Evolutionary conservation across 2,888 invertebrate genomes (phyloP).

Genomic region (Gryllus longicercus): DNA sequence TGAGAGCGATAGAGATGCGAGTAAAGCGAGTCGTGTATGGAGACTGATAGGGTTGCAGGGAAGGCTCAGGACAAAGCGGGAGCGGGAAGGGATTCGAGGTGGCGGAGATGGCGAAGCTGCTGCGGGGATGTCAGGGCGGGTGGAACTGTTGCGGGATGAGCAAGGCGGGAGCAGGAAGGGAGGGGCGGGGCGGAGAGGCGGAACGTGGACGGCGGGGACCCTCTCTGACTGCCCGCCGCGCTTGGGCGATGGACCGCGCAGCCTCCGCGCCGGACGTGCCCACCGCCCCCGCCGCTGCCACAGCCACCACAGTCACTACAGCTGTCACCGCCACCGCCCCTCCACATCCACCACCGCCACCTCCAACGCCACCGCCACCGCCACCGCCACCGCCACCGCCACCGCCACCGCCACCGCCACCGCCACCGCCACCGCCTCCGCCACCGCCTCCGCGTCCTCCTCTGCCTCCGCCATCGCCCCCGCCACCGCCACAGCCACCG

Average conservation of each 20-base stretch:
- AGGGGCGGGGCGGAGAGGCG: no score
- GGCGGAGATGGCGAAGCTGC: no score
- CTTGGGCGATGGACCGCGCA: constrained; percentile 4
- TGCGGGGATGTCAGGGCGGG: no score
- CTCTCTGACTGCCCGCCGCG: background rate
- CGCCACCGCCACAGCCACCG: background rate
- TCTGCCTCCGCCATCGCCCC: background rate
- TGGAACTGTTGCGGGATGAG: no score
- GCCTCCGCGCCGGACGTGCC: background rate
- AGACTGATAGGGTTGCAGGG: no score
- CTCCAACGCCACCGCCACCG: background rate
- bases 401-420: background rate
- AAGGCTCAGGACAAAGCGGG: no score
- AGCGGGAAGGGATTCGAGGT: no score
- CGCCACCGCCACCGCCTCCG: background rate
- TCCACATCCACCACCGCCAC: background rate
- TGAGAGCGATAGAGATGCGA: no score
- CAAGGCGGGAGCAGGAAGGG: no score
- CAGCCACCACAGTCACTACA: background rate
- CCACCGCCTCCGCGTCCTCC: background rate
- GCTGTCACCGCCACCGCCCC: background rate
- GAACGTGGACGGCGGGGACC: no score
- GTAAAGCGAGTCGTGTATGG: no score
- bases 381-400: background rate
- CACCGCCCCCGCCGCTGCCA: background rate